phyloP scores from a whole-genome alignment of 2,888 invertebrate species.

The Crematogaster levior region DNA sequence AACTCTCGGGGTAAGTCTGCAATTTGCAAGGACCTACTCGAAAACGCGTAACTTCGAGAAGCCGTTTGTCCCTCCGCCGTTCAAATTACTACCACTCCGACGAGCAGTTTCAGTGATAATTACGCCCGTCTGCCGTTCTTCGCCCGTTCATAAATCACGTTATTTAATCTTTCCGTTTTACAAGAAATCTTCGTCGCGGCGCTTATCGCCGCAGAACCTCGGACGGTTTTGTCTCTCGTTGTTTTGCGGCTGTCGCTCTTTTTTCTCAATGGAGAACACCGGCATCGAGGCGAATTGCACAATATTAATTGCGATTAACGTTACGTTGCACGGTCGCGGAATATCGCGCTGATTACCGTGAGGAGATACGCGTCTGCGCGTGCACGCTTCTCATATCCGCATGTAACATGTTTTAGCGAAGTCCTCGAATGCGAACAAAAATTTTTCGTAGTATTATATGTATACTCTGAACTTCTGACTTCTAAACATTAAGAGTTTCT shows the following conservation, averaged over 20 bases:
- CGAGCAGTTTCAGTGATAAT: conserved; percentile 41
- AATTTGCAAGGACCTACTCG: conserved; percentile 53
- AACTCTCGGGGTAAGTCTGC: conserved; percentile 46
- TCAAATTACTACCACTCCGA: conserved; percentile 39
- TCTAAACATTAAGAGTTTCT: too few species aligned
- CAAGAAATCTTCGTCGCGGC: conserved; percentile 31
- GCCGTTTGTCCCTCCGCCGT: conserved; percentile 35
- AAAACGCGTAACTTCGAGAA: conserved; percentile 53
- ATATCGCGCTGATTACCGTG: conserved; percentile 64
- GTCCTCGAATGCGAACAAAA: conserved; percentile 53
- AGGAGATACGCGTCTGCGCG: conserved; percentile 61
- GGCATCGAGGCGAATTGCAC: conserved; percentile 64
- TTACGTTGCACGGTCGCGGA: conserved; percentile 60
- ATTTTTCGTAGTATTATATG: not conserved
- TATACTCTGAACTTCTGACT: not conserved
- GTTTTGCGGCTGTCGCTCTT: conserved; percentile 16
- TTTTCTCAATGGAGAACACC: conserved; percentile 21
- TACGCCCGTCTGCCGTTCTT: conserved; percentile 33
- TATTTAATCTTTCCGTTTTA: conserved; percentile 43
- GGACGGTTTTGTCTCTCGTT: not conserved
- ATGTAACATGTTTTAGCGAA: conserved; percentile 63
- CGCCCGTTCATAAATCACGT: conserved; percentile 38
- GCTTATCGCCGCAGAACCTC: not conserved
- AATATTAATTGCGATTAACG: conserved; percentile 77
- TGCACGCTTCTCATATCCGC: conserved; percentile 49